These are phyloP conservation scores for Cremastinae sp. DNA, from an alignment of 2,888 invertebrate species.

Conservation along the genomic window DNA sequence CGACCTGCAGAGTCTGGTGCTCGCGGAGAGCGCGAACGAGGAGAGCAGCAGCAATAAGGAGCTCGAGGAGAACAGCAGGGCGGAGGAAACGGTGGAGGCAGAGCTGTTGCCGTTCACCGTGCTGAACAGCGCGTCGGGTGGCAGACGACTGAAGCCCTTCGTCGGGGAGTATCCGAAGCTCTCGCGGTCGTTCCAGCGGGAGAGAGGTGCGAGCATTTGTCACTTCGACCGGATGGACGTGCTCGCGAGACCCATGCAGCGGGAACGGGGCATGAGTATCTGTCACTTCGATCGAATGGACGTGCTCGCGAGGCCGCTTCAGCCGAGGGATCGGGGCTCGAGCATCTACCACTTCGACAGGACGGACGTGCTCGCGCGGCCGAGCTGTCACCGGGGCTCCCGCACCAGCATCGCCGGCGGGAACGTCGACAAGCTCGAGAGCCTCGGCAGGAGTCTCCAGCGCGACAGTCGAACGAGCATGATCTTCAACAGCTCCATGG, in stretches of 20 bases:
- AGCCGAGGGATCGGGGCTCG: constrained; percentile 68
- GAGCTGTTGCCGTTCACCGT: constrained; percentile 46
- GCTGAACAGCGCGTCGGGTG: constrained; percentile 31
- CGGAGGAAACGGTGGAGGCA: constrained; percentile 6
- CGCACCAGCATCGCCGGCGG: constrained; percentile 68
- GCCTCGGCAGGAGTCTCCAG: constrained; percentile 51
- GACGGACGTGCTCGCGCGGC: constrained; percentile 64
- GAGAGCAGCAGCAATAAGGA: constrained; percentile 46
- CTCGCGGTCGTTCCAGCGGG: constrained; percentile 67
- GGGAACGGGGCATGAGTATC: constrained; percentile 71
- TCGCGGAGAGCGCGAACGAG: constrained; percentile 79
- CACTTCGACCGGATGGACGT: constrained; percentile 72
- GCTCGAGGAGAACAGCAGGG: constrained; percentile 46
- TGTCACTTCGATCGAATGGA: constrained; percentile 72
- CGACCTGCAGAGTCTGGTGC: constrained; percentile 89
- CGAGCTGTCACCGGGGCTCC: constrained; percentile 62
- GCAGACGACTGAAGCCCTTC: constrained; percentile 57
- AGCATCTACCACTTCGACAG: constrained; percentile 73
- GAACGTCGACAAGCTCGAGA: constrained; percentile 67
- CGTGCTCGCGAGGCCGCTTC: constrained; percentile 65
- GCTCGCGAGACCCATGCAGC: constrained; percentile 68
- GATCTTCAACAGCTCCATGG: constrained; percentile 50
- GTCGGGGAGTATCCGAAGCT: constrained; percentile 60
- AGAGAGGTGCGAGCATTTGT: constrained; percentile 72
- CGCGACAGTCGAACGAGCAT: constrained; percentile 64